Evolutionary conservation across 2,797 vertebrate genomes (phyloP), one percentile per base, ranked within the genome.

Genomic region (Argyrosomus regius): DNA sequence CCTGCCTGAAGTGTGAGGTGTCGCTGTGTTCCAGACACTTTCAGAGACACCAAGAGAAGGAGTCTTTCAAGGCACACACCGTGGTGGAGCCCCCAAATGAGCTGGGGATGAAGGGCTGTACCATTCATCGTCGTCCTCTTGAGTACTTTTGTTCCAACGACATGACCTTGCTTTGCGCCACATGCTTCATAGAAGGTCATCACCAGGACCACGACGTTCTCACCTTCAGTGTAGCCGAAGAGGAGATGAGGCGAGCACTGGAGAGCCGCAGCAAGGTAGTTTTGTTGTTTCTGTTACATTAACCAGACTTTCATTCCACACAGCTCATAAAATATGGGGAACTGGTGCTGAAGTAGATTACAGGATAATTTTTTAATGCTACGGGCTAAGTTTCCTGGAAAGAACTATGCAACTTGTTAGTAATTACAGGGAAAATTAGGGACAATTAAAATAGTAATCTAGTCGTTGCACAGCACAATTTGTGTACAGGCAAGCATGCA

Each of bases 1-100:
- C 76, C n/a, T 96, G 96, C 61, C 85, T 94, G 67, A 89, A 83
- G 64, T 96, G 96, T 1, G 84, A 96, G 4, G 93, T 75, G 0
- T 93, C 94, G 0, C 57, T 97, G 80, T 97, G 96, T 75, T 81
- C 83, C 65, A 86, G 93, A 16, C 96, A 97, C 57, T 88, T 97
- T 18, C 86, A 85, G 65, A 92, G 60, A 11, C 96, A 96, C 84
- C 81, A 89, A 0, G 77, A 94, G 70, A 95, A 79, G 78, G 84
- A 77, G 31, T 72, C 80, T 0, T 95, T 94, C 72, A 85, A 35
- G 78, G 1, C 8, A 0, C 96, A 96, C 14, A 0, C 81, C 0
- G 1, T 96, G 72, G 89, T 94, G 67, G 93, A 94, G 3, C 81
- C 93, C 31, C 67, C 49, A 0, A 6, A 22, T 0, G 46, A 16